A percentile compares a stretch with the other conserved stretches of the same genome.
Evolutionary conservation across 1,140 invertebrate species (phyloP).

Genomic region (Gyrodactylus salaris): DNA sequence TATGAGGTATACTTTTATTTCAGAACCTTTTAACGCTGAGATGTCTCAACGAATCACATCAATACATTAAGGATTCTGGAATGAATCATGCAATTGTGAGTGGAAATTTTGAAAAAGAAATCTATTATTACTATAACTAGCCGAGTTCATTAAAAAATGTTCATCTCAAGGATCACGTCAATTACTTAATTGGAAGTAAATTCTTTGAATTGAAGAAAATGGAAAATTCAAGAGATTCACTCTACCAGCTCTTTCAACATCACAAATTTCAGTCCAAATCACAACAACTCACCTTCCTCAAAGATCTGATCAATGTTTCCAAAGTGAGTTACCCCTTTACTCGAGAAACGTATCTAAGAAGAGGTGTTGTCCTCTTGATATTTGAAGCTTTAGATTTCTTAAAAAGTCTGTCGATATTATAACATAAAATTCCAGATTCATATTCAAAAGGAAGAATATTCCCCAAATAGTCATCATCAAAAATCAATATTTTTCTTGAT

Average conservation of each 20-base stretch:
- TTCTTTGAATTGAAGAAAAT: background rate
- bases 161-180: background rate
- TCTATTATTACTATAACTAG: background rate
- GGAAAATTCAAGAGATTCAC: background rate
- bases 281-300: background rate
- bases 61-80: background rate
- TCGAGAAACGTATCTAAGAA: background rate
- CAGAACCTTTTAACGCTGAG: background rate
- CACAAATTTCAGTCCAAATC: background rate
- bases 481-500: background rate
- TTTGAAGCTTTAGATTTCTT: background rate
- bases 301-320: background rate
- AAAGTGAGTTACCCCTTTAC: background rate
- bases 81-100: background rate
- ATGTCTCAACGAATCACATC: background rate
- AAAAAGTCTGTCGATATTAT: background rate
- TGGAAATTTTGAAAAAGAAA: background rate
- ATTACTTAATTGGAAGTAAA: background rate
- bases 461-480: background rate
- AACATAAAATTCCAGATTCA: background rate
- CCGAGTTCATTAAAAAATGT: background rate
- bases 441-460: background rate
- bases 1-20: background rate
- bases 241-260: background rate
- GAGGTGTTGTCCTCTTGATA: background rate